phyloP scores from a whole-genome alignment of 2,797 vertebrate species.

The Chelidonichthys spinosus region DNA sequence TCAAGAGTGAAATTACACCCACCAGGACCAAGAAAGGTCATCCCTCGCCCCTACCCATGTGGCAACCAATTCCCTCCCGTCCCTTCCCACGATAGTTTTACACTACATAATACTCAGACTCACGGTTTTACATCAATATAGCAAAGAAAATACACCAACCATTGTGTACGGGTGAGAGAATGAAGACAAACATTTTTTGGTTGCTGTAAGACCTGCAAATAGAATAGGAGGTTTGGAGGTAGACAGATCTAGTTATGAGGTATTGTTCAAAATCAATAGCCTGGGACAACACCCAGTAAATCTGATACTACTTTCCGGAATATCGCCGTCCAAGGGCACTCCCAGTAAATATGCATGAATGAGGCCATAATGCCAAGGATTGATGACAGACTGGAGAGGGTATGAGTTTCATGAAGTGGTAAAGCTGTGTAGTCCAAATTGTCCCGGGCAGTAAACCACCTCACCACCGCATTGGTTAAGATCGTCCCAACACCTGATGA shows the following conservation, averaged over 20 bases:
- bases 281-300: not conserved
- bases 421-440: not conserved
- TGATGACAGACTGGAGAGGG: not conserved
- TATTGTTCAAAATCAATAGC: not conserved
- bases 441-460: not conserved
- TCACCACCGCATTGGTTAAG: not conserved
- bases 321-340: not conserved
- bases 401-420: not conserved
- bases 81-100: not conserved
- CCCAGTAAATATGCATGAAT: not conserved
- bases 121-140: not conserved
- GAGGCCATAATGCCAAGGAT: not conserved
- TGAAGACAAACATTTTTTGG: not conserved
- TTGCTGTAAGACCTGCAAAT: not conserved
- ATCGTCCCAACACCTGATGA: not conserved
- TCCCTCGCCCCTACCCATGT: not conserved
- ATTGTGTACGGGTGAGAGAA: not conserved
- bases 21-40: constrained; percentile 1
- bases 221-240: not conserved
- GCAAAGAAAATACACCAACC: not conserved
- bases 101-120: not conserved
- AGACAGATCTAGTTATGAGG: not conserved
- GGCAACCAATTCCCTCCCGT: not conserved
- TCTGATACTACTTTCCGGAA: not conserved
- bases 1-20: not conserved